Conservation (phyloP, 1,140 invertebrate genomes). For the Drosophila nebulosa region DNA sequence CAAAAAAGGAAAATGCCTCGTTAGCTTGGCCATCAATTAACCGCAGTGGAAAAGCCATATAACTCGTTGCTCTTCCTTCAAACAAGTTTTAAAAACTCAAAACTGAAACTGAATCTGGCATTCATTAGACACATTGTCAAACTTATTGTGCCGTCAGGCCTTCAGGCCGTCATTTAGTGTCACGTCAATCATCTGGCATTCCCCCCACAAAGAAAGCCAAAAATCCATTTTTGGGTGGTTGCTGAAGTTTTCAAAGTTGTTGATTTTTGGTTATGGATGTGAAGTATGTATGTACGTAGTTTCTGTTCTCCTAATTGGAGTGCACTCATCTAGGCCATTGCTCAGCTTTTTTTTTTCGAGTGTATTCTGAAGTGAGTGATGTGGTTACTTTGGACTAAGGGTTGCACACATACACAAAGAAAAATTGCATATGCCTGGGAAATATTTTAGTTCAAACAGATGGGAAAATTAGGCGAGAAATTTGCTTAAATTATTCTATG, state of each 20-base stretch:
- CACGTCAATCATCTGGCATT: constrained; percentile 60
- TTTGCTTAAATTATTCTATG: neutral
- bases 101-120: constrained; percentile 18
- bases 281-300: too few species aligned
- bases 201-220: constrained; percentile 21
- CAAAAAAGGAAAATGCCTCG: constrained; percentile 12
- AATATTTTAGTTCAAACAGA: neutral
- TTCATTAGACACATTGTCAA: constrained; percentile 41
- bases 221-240: constrained; percentile 36
- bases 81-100: constrained; percentile 21
- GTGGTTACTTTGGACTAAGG: neutral
- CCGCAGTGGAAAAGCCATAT: neutral
- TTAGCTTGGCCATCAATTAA: constrained; percentile 44
- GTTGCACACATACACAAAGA: neutral
- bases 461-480: neutral
- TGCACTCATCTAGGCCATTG: constrained; percentile 2
- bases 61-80: constrained; percentile 32
- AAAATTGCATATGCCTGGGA: neutral
- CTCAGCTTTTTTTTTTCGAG: neutral
- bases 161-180: constrained; percentile 64
- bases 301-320: constrained; percentile 19
- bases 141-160: constrained; percentile 32
- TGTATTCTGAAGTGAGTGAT: neutral
- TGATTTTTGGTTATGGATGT: neutral
- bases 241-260: constrained; percentile 3